Base-by-base conservation (phyloP, 92 coral and sea anemone species). In the Muricea muricata region DNA sequence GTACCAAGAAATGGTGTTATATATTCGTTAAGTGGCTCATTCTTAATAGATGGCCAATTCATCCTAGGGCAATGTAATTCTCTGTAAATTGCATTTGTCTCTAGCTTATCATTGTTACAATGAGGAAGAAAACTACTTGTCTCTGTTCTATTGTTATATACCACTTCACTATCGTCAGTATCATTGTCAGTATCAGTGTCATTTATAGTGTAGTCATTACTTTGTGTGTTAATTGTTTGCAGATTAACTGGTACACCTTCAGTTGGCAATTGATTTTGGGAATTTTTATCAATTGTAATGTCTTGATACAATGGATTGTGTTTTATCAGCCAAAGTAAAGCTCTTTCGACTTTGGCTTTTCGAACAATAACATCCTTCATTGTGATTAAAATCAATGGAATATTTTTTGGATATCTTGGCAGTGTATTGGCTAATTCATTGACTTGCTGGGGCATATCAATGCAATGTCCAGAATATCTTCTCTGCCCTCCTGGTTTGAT, bases 401-500 rank as follows among this genome's bases (percentile, higher is more conserved):
- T 34, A 39, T 87, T 78, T 86, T 79, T 86, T 28, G 89, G 89
- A 30, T 50, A 86, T 11, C 33, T 54, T 18, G 89, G 87, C 3
- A 69, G 23, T 71, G 82, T 56, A 15, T 80, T 14, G 47, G 92
- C 86, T 35, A 89, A 86, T 61, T 79, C 92, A 52, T 40, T 45
- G 24, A 84, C 48, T 9, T 89, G 20, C 61, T 89, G 92, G 8
- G 88, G 92, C 58, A 89, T 79, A 61, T 72, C 85, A 54, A 89
- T 37, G 9, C 42, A 37, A 37, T 37, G 42, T 37, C 42, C 42
- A 37, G 42, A 37, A 37, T 37, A 45, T 8, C 50, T 17, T 74
- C 39, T 84, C 85, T 89, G 89, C 31, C 90, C 90, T 50, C 90
- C 90, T 85, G 93, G 91, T 55, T 87, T 90, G 79, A 89, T 87